Evolutionary conservation across 2,888 invertebrate genomes (phyloP).

Genomic region (Sphaerophoria rueppellii): DNA sequence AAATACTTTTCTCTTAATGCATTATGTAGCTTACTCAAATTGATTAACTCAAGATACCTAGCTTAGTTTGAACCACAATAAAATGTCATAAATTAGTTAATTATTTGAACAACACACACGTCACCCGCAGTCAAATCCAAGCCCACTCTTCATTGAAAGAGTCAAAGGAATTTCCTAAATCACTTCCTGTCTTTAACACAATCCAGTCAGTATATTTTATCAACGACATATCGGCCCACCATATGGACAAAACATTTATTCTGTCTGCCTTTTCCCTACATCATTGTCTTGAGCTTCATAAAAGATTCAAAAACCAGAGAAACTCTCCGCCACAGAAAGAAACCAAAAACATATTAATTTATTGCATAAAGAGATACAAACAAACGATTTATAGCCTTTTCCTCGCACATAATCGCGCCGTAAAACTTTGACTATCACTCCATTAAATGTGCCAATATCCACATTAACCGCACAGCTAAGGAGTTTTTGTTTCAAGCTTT

Average conservation of each 20-base stretch:
- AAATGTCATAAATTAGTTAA: neutral
- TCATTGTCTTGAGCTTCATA: constrained; percentile 1
- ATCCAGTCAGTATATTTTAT: neutral
- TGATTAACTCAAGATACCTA: too few relatives aligned
- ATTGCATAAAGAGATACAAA: constrained; percentile 8
- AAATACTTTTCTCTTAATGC: too few relatives aligned
- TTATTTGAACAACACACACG: neutral
- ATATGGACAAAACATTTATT: neutral
- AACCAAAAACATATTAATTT: constrained; percentile 11
- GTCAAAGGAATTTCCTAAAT: neutral
- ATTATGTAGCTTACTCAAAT: too few relatives aligned
- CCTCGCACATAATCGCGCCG: constrained; percentile 29
- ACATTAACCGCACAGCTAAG: constrained; percentile 58
- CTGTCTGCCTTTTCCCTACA: neutral
- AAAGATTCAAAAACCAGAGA: constrained; percentile 6
- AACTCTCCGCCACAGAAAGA: neutral
- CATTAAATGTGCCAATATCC: constrained; percentile 39
- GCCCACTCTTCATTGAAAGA: neutral
- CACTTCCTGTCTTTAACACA: neutral
- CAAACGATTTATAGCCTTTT: constrained; percentile 13
- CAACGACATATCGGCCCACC: neutral
- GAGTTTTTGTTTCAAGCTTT: constrained; percentile 62
- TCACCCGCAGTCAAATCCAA: neutral
- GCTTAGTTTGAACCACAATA: neutral
- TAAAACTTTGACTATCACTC: constrained; percentile 36